A percentile compares a stretch with the other conserved stretches of the same genome.
These are phyloP conservation scores for Euplexia lucipara DNA, from an alignment of 2,888 invertebrate species.

Conservation along the genomic window DNA sequence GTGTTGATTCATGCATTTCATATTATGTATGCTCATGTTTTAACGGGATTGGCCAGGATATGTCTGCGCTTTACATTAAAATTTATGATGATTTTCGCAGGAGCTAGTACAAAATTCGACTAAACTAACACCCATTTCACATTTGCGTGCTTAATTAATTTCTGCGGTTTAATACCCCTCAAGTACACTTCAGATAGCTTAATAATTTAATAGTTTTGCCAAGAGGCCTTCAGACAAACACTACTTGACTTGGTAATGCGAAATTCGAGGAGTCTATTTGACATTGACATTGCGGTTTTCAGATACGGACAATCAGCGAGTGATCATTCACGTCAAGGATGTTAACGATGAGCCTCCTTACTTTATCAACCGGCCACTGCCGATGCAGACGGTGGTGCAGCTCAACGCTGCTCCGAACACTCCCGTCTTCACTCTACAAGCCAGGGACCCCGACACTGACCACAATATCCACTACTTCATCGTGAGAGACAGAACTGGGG, in stretches of 20 bases:
- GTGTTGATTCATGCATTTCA: constrained; percentile 49
- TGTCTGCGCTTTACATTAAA: constrained; percentile 32
- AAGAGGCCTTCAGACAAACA: constrained; percentile 33
- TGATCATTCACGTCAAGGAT: constrained; percentile 98
- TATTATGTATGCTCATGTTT: constrained; percentile 33
- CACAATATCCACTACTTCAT: constrained; percentile 99
- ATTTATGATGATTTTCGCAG: constrained; percentile 36
- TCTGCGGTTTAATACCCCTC: constrained; percentile 39
- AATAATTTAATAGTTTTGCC: constrained; percentile 44
- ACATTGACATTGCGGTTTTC: constrained; percentile 73
- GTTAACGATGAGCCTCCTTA: constrained; percentile 99
- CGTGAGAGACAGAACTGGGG: constrained; percentile 96
- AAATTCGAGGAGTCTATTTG: constrained; percentile 15
- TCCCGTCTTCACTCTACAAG: constrained; percentile 99
- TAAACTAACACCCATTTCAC: constrained; percentile 39
- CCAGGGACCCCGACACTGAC: constrained; percentile 98
- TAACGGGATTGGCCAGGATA: constrained; percentile 32
- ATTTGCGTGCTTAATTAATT: constrained; percentile 51
- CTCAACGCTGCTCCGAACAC: constrained; percentile 98
- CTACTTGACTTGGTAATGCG: constrained; percentile 30
- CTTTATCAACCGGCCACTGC: constrained; percentile 98
- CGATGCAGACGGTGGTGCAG: constrained; percentile 99
- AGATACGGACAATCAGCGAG: constrained; percentile 98
- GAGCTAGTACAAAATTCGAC: constrained; percentile 21
- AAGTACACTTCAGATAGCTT: constrained; percentile 43